Base-by-base conservation (phyloP, 35 echinoderm and acorn worm genomes). In the Lytechinus variegatus region DNA sequence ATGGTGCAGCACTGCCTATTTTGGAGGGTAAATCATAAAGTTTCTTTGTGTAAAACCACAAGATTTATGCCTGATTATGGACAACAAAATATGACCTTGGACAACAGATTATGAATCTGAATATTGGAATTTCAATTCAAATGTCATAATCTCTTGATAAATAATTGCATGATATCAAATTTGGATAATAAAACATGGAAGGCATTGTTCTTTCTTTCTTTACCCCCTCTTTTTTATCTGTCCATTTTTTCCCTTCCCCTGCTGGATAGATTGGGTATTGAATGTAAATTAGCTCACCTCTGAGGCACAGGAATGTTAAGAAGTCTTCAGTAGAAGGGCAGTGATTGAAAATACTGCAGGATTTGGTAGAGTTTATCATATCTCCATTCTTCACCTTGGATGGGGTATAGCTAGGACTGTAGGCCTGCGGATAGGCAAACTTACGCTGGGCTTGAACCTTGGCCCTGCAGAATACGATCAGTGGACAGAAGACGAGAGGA, bases 251-350 rank as follows among this genome's bases (percentile, higher is more conserved):
- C 88, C 88, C 27, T 51, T 21, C 27, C 87, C 87, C 87, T 89
- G 27, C 28, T 8, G 16, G 33, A 44, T 44, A 60, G 57, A 60
- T 27, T 88, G 87, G 87, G 87, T 28, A 14, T 88, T 88, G 87
- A 88, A 8, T 9, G 27, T 88, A 4, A 27, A 88, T n/a, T 90
- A 44, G 10, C 57, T 95, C 95, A 98, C 98, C 98, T 99, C 96
- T 97, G 54, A 99, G 97, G 79, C 98, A 99, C 27, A 99, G 98
- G 95, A 99, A 99, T 95, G 98, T 99, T 21, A 99, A 89, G 94
- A 99, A 99, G 95, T 99, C 98, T 96, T 99, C 98, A n/a, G 98
- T 99, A 79, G 98, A 97, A 10, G 98, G 98, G 87, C 96, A 97
- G 87, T 94, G 97, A 92, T 96, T 95, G 79, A 98, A 95, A 28